phyloP scores from a whole-genome alignment of 2,797 vertebrate genomes.

The Dryobates pubescens region DNA sequence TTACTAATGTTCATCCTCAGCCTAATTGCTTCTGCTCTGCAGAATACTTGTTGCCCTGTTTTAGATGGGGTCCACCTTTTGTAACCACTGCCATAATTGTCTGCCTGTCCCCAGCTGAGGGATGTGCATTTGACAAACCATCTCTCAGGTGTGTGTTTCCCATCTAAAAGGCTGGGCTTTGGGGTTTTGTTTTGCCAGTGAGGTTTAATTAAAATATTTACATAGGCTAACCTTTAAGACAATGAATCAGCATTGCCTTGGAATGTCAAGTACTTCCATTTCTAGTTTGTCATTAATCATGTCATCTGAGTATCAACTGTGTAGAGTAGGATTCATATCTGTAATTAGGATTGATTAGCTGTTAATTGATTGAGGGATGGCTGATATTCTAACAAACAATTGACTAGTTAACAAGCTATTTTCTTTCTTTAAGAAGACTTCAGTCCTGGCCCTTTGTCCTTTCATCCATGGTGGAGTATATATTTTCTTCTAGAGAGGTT shows the following conservation, averaged over 20 bases:
- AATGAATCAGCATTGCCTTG: not conserved
- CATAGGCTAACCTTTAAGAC: not conserved
- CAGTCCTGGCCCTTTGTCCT: not conserved
- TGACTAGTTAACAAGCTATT: not conserved
- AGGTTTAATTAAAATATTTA: not conserved
- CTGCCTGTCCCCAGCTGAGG: not conserved
- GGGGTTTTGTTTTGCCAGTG: not conserved
- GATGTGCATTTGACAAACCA: not conserved
- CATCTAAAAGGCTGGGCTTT: not conserved
- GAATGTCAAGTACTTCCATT: not conserved
- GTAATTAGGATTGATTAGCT: not conserved
- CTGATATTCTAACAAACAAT: not conserved
- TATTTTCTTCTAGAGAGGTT: not conserved
- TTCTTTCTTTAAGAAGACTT: not conserved
- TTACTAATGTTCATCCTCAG: not conserved
- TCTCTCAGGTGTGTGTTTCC: not conserved
- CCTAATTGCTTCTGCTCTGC: rapidly evolving
- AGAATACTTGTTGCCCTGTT: not conserved
- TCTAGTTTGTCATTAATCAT: not conserved
- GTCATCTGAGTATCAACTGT: not conserved
- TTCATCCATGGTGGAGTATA: not conserved
- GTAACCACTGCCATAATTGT: not conserved
- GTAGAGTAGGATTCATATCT: not conserved
- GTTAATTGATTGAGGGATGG: not conserved
- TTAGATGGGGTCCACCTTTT: not conserved